These are phyloP conservation scores for Microdon myrmicae DNA, from an alignment of 2,888 invertebrate genomes.

Conservation along the genomic window DNA sequence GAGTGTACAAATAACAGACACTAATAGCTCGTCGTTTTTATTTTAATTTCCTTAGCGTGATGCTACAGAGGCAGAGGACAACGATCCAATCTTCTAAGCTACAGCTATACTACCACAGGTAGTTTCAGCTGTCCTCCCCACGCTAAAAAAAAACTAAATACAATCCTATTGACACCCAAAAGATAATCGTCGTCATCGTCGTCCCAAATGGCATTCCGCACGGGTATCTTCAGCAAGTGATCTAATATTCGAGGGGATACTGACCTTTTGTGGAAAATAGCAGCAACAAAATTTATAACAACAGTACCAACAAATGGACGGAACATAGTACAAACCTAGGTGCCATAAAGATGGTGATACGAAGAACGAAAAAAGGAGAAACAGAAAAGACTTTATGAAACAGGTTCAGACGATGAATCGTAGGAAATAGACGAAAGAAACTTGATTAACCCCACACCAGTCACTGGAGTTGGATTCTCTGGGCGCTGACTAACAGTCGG, in stretches of 20 bases:
- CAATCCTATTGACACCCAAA: no score
- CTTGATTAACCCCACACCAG: constrained; percentile 43
- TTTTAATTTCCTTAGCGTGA: no score
- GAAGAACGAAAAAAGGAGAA: constrained; percentile 7
- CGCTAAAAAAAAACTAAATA: no score
- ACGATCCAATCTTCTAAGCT: no score
- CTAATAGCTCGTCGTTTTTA: constrained; percentile 34
- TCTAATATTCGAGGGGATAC: constrained; percentile 45
- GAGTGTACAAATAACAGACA: constrained; percentile 6
- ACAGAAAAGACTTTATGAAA: constrained; percentile 15
- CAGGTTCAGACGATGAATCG: constrained; percentile 31
- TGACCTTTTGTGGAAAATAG: constrained; percentile 33
- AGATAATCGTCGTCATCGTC: no score
- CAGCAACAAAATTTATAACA: not conserved
- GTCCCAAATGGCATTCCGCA: no score
- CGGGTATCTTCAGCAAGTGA: constrained; percentile 29
- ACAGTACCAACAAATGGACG: no score
- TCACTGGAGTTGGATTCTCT: constrained; percentile 5
- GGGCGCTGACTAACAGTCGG: constrained; percentile 5
- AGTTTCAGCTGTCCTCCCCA: no score
- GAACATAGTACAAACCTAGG: constrained; percentile 6
- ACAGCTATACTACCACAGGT: no score
- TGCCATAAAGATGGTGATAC: constrained; percentile 27
- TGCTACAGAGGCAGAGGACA: no score
- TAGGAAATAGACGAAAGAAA: constrained; percentile 10